Percentiles rank a stretch among this genome's conserved stretches.
phyloP scores from a whole-genome alignment of 2,797 vertebrate genomes.

The Darevskia mixta region DNA sequence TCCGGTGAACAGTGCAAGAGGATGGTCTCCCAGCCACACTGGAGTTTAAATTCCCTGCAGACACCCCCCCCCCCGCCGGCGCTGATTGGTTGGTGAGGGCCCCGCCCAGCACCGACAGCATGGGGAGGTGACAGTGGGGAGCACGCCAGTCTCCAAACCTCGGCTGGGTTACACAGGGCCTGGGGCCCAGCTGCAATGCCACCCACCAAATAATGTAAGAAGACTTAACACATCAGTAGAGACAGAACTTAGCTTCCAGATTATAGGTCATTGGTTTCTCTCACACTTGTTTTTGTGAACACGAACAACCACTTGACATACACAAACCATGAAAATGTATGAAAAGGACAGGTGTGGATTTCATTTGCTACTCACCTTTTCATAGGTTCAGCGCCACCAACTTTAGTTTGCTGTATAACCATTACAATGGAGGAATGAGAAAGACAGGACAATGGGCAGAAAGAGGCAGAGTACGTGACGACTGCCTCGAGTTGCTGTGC shows the following conservation, averaged over 20 bases:
- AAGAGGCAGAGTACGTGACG: neutral
- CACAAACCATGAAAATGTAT: neutral
- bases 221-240: neutral
- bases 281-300: neutral
- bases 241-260: neutral
- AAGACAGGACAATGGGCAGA: neutral
- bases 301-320: neutral
- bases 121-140: no score
- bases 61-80: rapidly evolving
- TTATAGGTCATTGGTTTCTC: neutral
- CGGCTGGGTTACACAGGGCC: no score
- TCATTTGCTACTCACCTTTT: neutral
- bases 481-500: neutral
- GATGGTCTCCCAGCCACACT: no score
- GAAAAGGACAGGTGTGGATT: neutral
- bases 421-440: neutral
- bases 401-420: neutral
- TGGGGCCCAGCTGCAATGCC: no score
- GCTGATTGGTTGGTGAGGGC: no score
- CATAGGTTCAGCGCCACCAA: neutral
- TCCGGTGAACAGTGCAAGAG: no score
- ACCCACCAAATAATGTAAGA: no score
- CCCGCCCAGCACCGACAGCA: rapidly evolving
- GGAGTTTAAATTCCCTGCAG: no score
- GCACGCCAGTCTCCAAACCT: no score